Percentiles rank a stretch among this genome's conserved stretches.
These are phyloP conservation scores for Prionchulus punctatus DNA, from an alignment of 2,888 invertebrate species.

Conservation along the genomic window DNA sequence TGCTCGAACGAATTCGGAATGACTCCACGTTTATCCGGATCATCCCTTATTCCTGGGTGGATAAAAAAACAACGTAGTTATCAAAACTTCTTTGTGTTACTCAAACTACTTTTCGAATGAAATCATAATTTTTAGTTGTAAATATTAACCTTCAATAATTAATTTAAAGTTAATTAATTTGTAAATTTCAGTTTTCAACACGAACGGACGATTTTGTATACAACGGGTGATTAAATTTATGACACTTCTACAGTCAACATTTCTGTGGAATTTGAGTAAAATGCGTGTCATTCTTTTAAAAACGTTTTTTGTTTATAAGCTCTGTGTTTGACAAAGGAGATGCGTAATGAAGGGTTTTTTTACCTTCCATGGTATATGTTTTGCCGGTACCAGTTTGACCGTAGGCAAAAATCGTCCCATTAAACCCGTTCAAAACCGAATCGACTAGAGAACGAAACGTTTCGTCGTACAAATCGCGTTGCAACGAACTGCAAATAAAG, in stretches of 20 bases:
- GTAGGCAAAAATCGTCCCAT: conserved; percentile 97
- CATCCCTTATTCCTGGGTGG: conserved; percentile 44
- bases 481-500: conserved; percentile 54
- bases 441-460: conserved; percentile 83
- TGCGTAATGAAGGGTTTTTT: background rate
- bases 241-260: too few relatives aligned
- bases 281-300: too few relatives aligned
- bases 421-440: conserved; percentile 89
- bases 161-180: too few relatives aligned
- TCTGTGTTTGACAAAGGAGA: background rate
- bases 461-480: conserved; percentile 84
- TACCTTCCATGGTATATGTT: conserved; percentile 52
- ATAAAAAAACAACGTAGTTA: conserved; percentile 7
- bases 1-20: conserved; percentile 93
- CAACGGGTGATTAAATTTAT: too few relatives aligned
- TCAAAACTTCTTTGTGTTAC: conserved; percentile 9
- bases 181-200: too few relatives aligned
- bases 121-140: too few relatives aligned
- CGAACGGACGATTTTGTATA: too few relatives aligned
- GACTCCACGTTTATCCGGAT: conserved; percentile 59
- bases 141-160: too few relatives aligned
- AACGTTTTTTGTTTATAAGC: background rate
- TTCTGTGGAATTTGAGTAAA: too few relatives aligned
- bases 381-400: conserved; percentile 95
- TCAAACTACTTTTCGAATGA: conserved; percentile 1